Percentiles rank a stretch among this genome's conserved stretches.
phyloP scores from a whole-genome alignment of 2,888 invertebrate genomes.

The Drosophila incognita region DNA sequence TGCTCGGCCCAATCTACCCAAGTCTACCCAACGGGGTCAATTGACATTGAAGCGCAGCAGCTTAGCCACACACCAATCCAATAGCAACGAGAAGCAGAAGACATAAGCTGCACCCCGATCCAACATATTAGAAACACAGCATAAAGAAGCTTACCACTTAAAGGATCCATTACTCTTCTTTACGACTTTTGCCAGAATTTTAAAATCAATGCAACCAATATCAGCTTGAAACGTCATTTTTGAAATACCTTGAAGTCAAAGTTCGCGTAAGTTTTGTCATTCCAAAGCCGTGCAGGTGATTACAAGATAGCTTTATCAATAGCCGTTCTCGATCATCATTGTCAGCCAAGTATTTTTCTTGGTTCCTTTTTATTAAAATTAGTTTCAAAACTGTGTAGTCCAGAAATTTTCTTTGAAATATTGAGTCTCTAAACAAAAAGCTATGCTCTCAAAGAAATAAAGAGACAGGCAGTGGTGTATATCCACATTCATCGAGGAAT shows the following conservation, averaged over 20 bases:
- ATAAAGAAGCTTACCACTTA: not conserved
- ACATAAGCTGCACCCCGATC: not conserved
- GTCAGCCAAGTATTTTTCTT: not conserved
- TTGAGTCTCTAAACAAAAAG: not conserved
- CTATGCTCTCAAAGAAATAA: slow-evolving; percentile 2
- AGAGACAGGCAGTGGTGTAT: slow-evolving; percentile 10
- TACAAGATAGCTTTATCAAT: not conserved
- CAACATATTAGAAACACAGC: not conserved
- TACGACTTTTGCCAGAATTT: too few relatives aligned
- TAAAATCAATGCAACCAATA: not conserved
- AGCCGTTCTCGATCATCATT: not conserved
- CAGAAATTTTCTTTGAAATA: not conserved
- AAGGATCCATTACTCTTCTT: not conserved
- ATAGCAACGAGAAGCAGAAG: not conserved
- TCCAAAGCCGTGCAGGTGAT: not conserved
- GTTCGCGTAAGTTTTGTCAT: not conserved
- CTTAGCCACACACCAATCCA: not conserved
- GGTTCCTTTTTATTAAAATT: not conserved
- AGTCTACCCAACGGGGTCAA: slow-evolving; percentile 24
- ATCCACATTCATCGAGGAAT: not conserved
- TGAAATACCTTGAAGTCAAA: not conserved
- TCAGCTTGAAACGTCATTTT: not conserved
- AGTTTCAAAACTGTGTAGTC: not conserved
- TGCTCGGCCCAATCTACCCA: slow-evolving; percentile 13
- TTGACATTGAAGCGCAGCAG: slow-evolving; percentile 13